Percentiles rank a stretch among this genome's conserved stretches.
Conservation (phyloP, 30 jellyfish, hydroid and myxozoan species). For the Aurelia aurita region DNA sequence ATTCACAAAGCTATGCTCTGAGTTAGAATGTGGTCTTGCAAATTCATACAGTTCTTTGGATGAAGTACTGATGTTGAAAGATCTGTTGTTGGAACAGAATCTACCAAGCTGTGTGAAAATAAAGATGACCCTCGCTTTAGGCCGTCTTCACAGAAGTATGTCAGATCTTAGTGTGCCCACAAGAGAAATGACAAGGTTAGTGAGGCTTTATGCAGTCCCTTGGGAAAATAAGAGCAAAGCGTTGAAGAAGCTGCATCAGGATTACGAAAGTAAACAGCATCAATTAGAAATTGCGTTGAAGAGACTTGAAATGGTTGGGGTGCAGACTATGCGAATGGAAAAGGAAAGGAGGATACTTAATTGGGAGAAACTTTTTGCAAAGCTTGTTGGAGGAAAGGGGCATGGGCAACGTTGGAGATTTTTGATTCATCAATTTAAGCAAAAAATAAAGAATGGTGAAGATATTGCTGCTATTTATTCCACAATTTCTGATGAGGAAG, state of each 20-base stretch:
- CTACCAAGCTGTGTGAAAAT: conserved; percentile 57
- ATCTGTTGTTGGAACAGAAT: conserved; percentile 44
- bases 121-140: conserved; percentile 48
- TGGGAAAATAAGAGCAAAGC: conserved; percentile 87
- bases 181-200: conserved; percentile 78
- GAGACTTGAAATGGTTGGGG: conserved; percentile 78
- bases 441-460: conserved; percentile 61
- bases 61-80: conserved; percentile 58
- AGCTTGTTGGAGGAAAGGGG: conserved; percentile 58
- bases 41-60: conserved; percentile 55
- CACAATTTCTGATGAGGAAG: conserved; percentile 48
- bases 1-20: conserved; percentile 60
- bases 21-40: conserved; percentile 55
- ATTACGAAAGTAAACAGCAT: conserved; percentile 78
- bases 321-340: conserved; percentile 75
- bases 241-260: conserved; percentile 76
- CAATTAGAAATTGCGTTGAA: conserved; percentile 80
- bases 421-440: conserved; percentile 64
- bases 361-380: conserved; percentile 90
- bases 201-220: conserved; percentile 76
- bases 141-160: conserved; percentile 71
- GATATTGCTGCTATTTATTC: conserved; percentile 62
- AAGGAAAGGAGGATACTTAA: conserved; percentile 71
- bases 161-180: conserved; percentile 69
- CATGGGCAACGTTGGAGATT: conserved; percentile 86